A percentile compares a stretch with the other conserved stretches of the same genome.
phyloP scores from a whole-genome alignment of 2,797 vertebrate genomes.

The Spondyliosoma cantharus region DNA sequence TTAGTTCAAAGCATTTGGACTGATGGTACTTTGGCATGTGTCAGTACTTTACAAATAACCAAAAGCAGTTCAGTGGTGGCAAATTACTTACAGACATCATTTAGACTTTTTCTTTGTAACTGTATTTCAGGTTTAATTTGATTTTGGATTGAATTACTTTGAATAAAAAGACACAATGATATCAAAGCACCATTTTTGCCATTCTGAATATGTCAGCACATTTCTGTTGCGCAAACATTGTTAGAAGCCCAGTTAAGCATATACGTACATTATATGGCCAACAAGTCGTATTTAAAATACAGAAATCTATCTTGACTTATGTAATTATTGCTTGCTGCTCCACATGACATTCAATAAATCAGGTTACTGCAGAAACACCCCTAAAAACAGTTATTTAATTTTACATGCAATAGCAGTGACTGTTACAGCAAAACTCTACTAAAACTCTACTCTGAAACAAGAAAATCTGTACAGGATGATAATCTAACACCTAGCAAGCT shows the following conservation, averaged over 20 bases:
- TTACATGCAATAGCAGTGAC: background rate
- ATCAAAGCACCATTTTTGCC: background rate
- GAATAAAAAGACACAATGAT: background rate
- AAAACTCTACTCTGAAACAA: background rate
- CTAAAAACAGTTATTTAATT: background rate
- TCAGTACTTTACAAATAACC: background rate
- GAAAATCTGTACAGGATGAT: background rate
- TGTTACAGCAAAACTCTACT: background rate
- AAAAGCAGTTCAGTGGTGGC: background rate
- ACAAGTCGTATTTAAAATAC: background rate
- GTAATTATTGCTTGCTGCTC: background rate
- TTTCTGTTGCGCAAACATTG: background rate
- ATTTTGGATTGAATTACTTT: conserved; percentile 1
- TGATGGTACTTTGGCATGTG: background rate
- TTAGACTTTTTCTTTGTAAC: background rate
- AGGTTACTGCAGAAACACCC: background rate
- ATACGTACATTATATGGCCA: background rate
- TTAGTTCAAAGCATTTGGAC: background rate
- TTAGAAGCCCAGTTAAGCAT: background rate
- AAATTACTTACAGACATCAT: background rate
- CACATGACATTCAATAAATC: background rate
- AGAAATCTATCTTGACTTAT: background rate
- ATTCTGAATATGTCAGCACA: background rate
- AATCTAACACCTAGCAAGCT: background rate
- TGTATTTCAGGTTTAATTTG: background rate